Conservation (phyloP, 2,888 invertebrate genomes). For the Ceratothoa steindachneri region DNA sequence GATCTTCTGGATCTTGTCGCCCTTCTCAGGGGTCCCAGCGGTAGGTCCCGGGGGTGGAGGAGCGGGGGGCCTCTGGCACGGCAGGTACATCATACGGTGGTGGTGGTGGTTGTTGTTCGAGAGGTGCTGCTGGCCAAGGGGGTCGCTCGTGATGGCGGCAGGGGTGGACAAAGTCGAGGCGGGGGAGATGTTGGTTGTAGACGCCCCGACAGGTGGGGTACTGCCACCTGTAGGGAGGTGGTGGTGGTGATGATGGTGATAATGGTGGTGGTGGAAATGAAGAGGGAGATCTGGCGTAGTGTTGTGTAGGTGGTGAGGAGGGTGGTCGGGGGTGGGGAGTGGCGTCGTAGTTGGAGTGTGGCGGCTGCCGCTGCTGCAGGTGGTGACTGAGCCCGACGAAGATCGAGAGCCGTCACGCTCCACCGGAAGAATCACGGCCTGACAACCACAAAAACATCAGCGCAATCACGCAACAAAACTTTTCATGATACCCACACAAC, state of each 20-base stretch:
- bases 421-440: conserved; percentile 53
- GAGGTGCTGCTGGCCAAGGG: conserved; percentile 30
- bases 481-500: not conserved
- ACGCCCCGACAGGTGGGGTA: conserved; percentile 20
- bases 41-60: conserved; percentile 52
- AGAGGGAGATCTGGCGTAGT: conserved; percentile 31
- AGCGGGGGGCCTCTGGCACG: conserved; percentile 33
- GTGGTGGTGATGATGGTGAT: conserved; percentile 19
- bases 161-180: conserved; percentile 50
- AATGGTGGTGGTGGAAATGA: conserved; percentile 29
- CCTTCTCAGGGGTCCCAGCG: conserved; percentile 48
- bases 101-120: conserved; percentile 14
- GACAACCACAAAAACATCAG: conserved; percentile 20
- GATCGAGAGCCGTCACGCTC: conserved; percentile 50
- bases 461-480: conserved; percentile 7
- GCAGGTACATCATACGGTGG: conserved; percentile 38
- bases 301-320: conserved; percentile 30
- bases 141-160: conserved; percentile 52
- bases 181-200: conserved; percentile 40
- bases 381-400: conserved; percentile 37
- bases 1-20: conserved; percentile 41
- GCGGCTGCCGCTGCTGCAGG: conserved; percentile 35
- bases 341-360: conserved; percentile 37
- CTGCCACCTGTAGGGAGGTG: conserved; percentile 6
- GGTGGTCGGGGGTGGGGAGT: conserved; percentile 32